Base-by-base conservation (phyloP, 2,797 vertebrate species). In the Syngnathus rostellatus region DNA sequence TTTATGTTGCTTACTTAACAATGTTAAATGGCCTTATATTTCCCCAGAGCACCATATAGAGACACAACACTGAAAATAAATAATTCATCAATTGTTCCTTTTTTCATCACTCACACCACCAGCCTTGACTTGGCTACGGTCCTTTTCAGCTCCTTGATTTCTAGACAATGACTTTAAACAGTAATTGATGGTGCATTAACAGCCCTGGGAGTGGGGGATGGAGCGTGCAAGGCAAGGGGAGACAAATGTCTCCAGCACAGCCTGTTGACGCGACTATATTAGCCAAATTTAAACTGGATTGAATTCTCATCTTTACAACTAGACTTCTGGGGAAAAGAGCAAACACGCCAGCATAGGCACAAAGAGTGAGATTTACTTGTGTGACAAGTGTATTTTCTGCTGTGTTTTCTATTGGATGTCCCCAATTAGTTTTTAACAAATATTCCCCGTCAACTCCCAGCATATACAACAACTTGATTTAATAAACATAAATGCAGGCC, bases 121-220 rank as follows among this genome's bases (percentile, higher is more conserved):
- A 38, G 67, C 68, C 66, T 48, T 48, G 46, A 48, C 46, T 48
- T 17, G 46, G 17, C 45, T 46, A 46, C 1, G 5, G 45, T 46
- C 45, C 12, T 46, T 46, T 46, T 46, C 45, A 46, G 45, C 67
- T 68, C 58, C 37, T 19, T 51, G 71, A 65, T 72, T 77, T 76
- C 76, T 59, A 78, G 81, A 64, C 68, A 5, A 62, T 61, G 70
- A 57, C 72, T 68, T 53, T 48, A 59, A 66, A 63, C 61, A 31
- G 62, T 86, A 85, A 89, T 83, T 64, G 78, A 89, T 89, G 77
- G 72, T 72, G 64, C 57, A 58, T 63, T 60, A 80, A 75, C 73
- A 71, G 70, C 76, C 64, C 62, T 21, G 61, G 71, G 1, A n/a
- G 17, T 50, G 63, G 6, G n/a, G 41, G 58, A 50, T 67, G 46